phyloP scores from a whole-genome alignment of 1,140 invertebrate species.

The Dendrolimus punctatus region DNA sequence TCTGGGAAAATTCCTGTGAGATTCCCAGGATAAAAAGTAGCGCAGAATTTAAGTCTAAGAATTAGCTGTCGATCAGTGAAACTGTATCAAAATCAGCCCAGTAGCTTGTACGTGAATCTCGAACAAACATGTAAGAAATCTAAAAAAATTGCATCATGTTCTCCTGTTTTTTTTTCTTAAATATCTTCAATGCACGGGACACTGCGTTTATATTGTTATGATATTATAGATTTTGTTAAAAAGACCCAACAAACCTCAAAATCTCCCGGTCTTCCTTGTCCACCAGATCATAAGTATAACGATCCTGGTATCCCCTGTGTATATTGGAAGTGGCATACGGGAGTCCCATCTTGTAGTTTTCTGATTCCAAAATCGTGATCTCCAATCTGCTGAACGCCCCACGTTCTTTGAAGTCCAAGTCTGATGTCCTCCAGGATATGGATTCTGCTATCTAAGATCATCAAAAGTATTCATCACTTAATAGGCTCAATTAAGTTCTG shows the following conservation, averaged over 20 bases:
- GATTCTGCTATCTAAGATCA: constrained; percentile 49
- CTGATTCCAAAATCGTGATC: constrained; percentile 40
- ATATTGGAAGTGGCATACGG: constrained; percentile 43
- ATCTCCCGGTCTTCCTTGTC: constrained; percentile 32
- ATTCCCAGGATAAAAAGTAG: too few species aligned
- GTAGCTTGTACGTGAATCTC: too few species aligned
- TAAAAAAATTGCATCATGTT: too few species aligned
- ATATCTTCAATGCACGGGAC: too few species aligned
- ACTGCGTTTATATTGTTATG: too few species aligned
- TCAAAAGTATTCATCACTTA: not conserved
- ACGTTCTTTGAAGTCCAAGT: constrained; percentile 54
- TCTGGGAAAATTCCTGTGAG: too few species aligned
- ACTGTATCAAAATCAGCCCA: too few species aligned
- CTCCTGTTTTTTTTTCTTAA: too few species aligned
- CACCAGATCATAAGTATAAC: constrained; percentile 27
- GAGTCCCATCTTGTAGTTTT: constrained; percentile 46
- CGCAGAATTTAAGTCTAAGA: too few species aligned
- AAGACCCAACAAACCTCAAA: constrained; percentile 27
- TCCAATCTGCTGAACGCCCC: constrained; percentile 49
- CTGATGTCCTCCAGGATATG: constrained; percentile 33
- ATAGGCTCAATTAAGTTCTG: too few species aligned
- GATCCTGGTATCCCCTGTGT: constrained; percentile 39
- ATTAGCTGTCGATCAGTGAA: too few species aligned
- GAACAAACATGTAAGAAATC: too few species aligned
- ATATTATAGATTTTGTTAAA: not conserved